phyloP scores from a whole-genome alignment of 1,140 invertebrate genomes.

The Stegodyphus mimosarum region DNA sequence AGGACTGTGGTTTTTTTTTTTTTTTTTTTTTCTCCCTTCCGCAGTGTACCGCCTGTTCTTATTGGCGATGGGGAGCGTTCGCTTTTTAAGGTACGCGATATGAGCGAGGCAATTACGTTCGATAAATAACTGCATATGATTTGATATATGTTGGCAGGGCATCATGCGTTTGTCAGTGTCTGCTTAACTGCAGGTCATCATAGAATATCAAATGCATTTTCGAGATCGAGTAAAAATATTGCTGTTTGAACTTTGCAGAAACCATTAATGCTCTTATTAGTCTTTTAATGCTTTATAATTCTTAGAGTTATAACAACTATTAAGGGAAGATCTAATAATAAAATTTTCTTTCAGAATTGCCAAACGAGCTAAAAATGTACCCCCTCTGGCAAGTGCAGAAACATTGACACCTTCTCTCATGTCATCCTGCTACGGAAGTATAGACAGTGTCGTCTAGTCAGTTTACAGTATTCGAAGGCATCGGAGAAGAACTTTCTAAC shows the following conservation, averaged over 20 bases:
- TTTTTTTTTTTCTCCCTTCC: too few species aligned
- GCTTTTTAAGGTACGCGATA: too few species aligned
- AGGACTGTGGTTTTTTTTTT: too few species aligned
- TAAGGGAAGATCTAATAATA: too few species aligned
- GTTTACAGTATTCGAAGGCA: neutral
- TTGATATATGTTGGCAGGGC: too few species aligned
- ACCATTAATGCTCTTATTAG: neutral
- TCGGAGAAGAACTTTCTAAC: neutral
- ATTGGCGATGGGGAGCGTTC: too few species aligned
- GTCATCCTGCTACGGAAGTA: slow-evolving; percentile 40
- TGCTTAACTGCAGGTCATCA: neutral
- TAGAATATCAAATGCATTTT: neutral
- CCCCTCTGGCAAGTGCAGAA: slow-evolving; percentile 50
- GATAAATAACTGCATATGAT: too few species aligned
- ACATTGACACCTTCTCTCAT: slow-evolving; percentile 48
- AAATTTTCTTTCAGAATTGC: neutral
- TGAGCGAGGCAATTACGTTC: too few species aligned
- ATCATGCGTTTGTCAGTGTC: neutral
- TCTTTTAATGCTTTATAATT: neutral
- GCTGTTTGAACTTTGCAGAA: neutral
- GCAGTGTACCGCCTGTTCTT: too few species aligned
- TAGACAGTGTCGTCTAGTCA: slow-evolving; percentile 44
- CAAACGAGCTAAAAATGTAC: slow-evolving; percentile 37
- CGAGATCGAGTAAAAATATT: neutral
- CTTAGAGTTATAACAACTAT: too few species aligned